Evolutionary conservation across 1,140 invertebrate species (phyloP), one percentile per base, ranked within the genome.

Genomic region (Odontomachus brunneus): DNA sequence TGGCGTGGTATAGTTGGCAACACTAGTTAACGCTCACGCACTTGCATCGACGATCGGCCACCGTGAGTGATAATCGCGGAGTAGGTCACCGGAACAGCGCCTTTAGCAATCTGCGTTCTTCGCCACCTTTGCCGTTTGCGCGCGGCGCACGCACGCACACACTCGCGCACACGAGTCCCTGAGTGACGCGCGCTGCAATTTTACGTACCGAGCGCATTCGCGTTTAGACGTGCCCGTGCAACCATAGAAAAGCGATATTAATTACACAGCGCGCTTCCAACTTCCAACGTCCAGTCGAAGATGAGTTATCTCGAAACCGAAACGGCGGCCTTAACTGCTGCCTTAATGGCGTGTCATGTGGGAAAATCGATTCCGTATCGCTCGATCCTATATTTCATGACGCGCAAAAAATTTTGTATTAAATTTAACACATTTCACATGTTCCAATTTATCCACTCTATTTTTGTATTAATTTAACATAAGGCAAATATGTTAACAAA

Each of bases 71-170:
- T 92, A 92, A 92, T 91, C 90, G 89, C 89, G 90, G 91, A 93
- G 92, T 94, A 92, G 93, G 93, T 93, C 93, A 94, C 84, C 92
- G 91, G 93, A 93, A 94, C 93, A 94, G 89, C 83, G 93, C 93
- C 92, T 90, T 87, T 88, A 92, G 93, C 93, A 62, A 92, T 93
- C 91, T 91, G 86, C 91, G 92, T 93, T 93, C 92, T 86, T 92
- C 89, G 82, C 82, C 88, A 91, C 89, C 87, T 91, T 90, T 81
- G 86, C 88, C 69, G 67, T 38, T 62, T 51, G 65, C 57, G n/a
- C n/a, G n/a, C 62, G 57, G 51, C 75, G 24, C 17, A 22, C 57
- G 48, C 29, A 55, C 48, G 26, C 60, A 24, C 26, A 22, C 12
- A 60, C 38, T 3, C 29, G 53, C 63, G 29, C 22, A 65, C 33